phyloP scores from a whole-genome alignment of 2,888 invertebrate species.

The Ophion slaviceki region DNA sequence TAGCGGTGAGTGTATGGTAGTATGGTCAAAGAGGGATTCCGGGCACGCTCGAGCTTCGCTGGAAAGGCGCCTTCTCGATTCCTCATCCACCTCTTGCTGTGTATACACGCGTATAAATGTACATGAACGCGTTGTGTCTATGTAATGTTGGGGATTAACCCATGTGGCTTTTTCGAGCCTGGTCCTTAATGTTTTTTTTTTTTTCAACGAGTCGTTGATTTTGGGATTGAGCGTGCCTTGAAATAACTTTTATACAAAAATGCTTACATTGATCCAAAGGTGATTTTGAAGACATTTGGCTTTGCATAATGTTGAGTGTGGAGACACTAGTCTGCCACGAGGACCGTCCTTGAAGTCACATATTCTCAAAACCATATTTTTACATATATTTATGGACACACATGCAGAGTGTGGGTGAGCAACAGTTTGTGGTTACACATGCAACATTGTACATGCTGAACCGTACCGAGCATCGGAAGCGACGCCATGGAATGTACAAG shows the following conservation, averaged over 20 bases:
- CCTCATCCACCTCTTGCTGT: conserved; percentile 40
- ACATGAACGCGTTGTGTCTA: too few species aligned
- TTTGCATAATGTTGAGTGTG: too few species aligned
- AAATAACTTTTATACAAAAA: too few species aligned
- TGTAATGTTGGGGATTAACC: too few species aligned
- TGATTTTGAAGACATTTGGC: too few species aligned
- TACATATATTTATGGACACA: conserved; percentile 15
- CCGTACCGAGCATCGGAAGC: conserved; percentile 58
- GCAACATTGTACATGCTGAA: conserved; percentile 38
- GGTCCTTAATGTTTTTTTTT: too few species aligned
- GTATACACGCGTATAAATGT: conserved; percentile 14
- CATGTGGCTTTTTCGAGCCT: too few species aligned
- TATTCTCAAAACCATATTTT: not conserved
- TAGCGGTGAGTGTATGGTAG: conserved; percentile 39
- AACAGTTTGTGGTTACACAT: conserved; percentile 36
- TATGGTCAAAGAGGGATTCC: conserved; percentile 52
- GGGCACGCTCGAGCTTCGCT: conserved; percentile 58
- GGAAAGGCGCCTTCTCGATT: conserved; percentile 57
- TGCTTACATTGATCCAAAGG: too few species aligned
- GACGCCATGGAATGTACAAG: conserved; percentile 59
- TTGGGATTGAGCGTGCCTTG: too few species aligned
- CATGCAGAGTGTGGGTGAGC: not conserved
- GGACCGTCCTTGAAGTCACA: too few species aligned
- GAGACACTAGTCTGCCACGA: too few species aligned
- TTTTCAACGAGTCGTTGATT: too few species aligned